A percentile compares a stretch with the other conserved stretches of the same genome.
These are phyloP conservation scores for Mythimna albipuncta DNA, from an alignment of 2,888 invertebrate species.

Conservation along the genomic window DNA sequence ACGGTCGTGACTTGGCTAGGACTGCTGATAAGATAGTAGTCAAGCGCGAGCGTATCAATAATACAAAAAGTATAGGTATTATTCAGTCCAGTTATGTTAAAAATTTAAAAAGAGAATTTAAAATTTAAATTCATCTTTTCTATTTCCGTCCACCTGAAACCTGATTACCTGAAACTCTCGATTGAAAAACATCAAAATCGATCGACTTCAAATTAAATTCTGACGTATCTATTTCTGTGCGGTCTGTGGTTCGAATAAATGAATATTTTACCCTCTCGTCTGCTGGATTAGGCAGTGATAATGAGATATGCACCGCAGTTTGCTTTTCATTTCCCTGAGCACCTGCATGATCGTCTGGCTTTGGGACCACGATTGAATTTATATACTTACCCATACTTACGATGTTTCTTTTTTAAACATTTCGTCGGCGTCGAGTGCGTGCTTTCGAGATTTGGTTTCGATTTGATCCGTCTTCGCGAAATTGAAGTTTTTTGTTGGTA, in stretches of 20 bases:
- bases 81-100: no score
- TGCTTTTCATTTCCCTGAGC: conserved; percentile 78
- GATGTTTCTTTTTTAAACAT: conserved; percentile 25
- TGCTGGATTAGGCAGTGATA: conserved; percentile 75
- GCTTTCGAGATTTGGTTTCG: not conserved
- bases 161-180: conserved; percentile 13
- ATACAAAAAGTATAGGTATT: no score
- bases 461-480: not conserved
- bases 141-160: not conserved
- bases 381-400: conserved; percentile 2
- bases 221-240: conserved; percentile 56
- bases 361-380: conserved; percentile 68
- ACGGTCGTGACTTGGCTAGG: no score
- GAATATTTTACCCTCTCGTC: conserved; percentile 74
- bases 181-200: conserved; percentile 23
- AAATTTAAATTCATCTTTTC: not conserved
- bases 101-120: no score
- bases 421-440: conserved; percentile 1
- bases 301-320: conserved; percentile 75
- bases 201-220: conserved; percentile 39
- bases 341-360: conserved; percentile 66
- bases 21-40: no score
- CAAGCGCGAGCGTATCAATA: no score
- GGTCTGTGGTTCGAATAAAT: conserved; percentile 58
- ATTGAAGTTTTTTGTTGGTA: not conserved